These are phyloP conservation scores for Podabrus alpinus DNA, from an alignment of 2,888 invertebrate genomes.

Conservation along the genomic window DNA sequence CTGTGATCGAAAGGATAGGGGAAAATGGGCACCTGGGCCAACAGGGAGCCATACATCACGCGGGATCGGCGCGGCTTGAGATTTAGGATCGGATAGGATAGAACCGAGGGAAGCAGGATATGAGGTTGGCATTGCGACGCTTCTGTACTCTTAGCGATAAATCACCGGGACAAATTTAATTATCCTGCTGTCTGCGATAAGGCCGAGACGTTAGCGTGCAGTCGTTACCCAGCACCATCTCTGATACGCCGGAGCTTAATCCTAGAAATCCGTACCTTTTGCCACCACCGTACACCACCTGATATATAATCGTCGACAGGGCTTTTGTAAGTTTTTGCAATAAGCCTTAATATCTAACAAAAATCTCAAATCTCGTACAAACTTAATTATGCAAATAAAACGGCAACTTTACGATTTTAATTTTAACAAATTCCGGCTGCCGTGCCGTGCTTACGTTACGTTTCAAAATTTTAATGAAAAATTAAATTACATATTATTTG, in stretches of 20 bases:
- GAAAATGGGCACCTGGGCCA: conserved; percentile 46
- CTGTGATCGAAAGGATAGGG: conserved; percentile 36
- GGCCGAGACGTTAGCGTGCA: conserved; percentile 43
- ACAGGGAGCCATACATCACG: conserved; percentile 54
- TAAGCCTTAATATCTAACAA: neutral
- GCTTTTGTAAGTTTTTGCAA: neutral
- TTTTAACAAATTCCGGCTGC: neutral
- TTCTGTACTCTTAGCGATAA: conserved; percentile 54
- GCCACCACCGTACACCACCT: conserved; percentile 27
- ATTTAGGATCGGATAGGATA: conserved; percentile 50
- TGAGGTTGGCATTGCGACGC: conserved; percentile 45
- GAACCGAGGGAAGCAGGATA: conserved; percentile 50
- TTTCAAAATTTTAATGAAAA: neutral
- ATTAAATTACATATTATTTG: neutral
- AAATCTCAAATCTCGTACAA: neutral
- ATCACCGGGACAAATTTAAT: conserved; percentile 64
- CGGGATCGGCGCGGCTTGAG: conserved; percentile 42
- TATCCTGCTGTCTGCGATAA: conserved; percentile 63
- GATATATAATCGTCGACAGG: conserved; percentile 25
- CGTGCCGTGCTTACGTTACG: neutral
- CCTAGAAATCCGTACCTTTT: conserved; percentile 30
- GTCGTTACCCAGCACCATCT: conserved; percentile 32
- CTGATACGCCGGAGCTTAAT: conserved; percentile 30
- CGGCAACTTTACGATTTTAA: neutral
- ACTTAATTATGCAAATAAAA: neutral